These are phyloP conservation scores for Neotragus pygmaeus DNA, from an alignment of 2,113 vertebrate genomes.

Conservation along the genomic window DNA sequence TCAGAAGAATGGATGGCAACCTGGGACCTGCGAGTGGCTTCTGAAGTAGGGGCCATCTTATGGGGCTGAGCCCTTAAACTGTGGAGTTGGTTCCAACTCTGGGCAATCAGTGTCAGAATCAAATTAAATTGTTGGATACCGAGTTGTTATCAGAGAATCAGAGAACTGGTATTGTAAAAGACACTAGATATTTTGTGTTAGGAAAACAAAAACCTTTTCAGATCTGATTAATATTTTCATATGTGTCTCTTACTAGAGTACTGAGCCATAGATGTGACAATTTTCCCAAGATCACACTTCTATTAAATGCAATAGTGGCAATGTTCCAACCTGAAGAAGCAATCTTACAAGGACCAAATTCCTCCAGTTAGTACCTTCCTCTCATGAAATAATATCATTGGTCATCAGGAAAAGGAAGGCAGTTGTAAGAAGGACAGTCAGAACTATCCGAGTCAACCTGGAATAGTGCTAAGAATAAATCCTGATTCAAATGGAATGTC, in stretches of 20 bases:
- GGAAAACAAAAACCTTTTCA: neutral
- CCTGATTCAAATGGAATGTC: neutral
- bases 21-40: neutral
- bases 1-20: neutral
- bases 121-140: neutral
- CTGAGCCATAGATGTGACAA: neutral
- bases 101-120: neutral
- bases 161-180: neutral
- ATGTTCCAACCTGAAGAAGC: neutral
- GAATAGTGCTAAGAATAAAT: neutral
- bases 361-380: neutral
- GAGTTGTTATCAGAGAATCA: neutral
- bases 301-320: neutral
- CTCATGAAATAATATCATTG: neutral
- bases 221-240: neutral
- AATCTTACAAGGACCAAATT: neutral
- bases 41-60: neutral
- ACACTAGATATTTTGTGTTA: neutral
- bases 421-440: neutral
- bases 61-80: neutral
- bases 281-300: neutral
- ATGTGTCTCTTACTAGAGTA: neutral
- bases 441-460: neutral
- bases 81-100: neutral
- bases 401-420: neutral